A percentile compares a stretch with the other conserved stretches of the same genome.
phyloP scores from a whole-genome alignment of 2,888 invertebrate species.

The Ecdyonurus torrentis region DNA sequence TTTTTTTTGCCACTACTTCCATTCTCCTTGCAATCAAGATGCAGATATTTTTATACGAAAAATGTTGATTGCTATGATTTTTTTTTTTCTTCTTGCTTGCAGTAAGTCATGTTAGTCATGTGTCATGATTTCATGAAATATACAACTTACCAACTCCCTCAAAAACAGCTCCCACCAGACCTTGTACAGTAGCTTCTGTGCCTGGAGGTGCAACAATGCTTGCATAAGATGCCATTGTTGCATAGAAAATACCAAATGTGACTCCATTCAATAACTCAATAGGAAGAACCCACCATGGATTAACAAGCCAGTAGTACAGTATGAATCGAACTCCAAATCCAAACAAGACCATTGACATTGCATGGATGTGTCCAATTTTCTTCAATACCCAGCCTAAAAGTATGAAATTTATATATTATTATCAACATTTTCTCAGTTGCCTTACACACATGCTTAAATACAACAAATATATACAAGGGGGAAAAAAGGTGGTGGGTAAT shows the following conservation, averaged over 20 bases:
- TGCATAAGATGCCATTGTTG: conserved; percentile 78
- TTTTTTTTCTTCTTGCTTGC: too few species aligned
- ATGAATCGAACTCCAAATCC: conserved; percentile 66
- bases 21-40: background rate
- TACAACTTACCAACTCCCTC: conserved; percentile 51
- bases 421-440: too few species aligned
- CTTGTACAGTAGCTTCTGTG: conserved; percentile 76
- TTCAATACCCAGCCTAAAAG: conserved; percentile 53
- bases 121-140: background rate
- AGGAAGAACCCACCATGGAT: conserved; percentile 72
- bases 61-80: background rate
- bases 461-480: too few species aligned
- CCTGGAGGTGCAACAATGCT: conserved; percentile 67
- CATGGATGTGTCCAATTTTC: conserved; percentile 61
- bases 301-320: conserved; percentile 57
- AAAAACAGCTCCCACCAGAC: conserved; percentile 69
- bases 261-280: conserved; percentile 77
- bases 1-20: too few species aligned
- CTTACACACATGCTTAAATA: too few species aligned
- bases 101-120: too few species aligned
- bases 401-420: too few species aligned
- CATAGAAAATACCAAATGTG: conserved; percentile 75
- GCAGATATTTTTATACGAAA: background rate
- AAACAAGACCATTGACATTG: conserved; percentile 67
- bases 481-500: too few species aligned